Percentiles rank a stretch among this genome's conserved stretches.
phyloP scores from a whole-genome alignment of 2,888 invertebrate species.

The Eumerus sabulonum region DNA sequence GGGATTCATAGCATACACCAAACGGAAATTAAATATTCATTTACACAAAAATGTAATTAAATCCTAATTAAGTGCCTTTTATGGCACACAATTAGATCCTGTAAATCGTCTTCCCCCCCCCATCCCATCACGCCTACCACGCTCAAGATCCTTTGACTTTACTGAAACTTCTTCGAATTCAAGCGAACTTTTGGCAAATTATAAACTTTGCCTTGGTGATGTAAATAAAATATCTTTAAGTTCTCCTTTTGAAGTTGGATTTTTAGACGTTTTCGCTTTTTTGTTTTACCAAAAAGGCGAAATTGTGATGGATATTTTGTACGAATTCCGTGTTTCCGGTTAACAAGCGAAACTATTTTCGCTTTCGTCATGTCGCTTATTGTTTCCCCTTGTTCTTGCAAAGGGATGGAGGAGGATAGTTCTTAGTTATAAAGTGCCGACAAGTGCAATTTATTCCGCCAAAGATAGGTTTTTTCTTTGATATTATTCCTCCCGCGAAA shows the following conservation, averaged over 20 bases:
- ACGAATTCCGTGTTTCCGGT: conserved; percentile 1
- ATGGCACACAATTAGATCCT: conserved; percentile 25
- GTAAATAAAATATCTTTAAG: no score
- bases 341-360: background rate
- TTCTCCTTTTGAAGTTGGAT: no score
- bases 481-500: background rate
- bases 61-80: conserved; percentile 39
- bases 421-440: background rate
- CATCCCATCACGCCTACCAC: no score
- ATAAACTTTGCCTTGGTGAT: conserved; percentile 8
- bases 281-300: background rate
- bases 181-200: conserved; percentile 22
- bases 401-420: background rate
- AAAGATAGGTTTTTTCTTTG: background rate
- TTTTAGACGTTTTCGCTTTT: background rate
- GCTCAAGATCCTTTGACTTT: background rate
- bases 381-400: background rate
- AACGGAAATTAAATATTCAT: conserved; percentile 27
- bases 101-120: conserved; percentile 2
- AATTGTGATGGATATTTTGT: background rate
- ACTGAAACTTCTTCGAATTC: conserved; percentile 4
- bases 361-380: background rate
- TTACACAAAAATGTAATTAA: conserved; percentile 43
- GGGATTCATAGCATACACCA: no score
- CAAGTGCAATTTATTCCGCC: conserved; percentile 27